These are phyloP conservation scores for Oscheius sp. DNA, from an alignment of 2,888 invertebrate genomes.

Conservation along the genomic window DNA sequence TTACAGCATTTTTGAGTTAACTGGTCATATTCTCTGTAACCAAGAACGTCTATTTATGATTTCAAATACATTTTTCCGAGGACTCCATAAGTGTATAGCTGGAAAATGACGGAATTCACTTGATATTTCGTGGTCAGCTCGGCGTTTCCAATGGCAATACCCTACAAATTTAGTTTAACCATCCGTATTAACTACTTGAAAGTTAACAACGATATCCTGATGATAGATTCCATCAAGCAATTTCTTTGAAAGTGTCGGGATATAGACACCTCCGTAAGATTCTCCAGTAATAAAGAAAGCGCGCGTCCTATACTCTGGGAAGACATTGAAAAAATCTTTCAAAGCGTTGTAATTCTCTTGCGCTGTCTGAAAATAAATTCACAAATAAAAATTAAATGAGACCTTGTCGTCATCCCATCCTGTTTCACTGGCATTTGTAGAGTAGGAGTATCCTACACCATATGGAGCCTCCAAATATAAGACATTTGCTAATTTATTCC, in stretches of 20 bases:
- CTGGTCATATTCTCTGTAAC: constrained; percentile 13
- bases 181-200: constrained; percentile 32
- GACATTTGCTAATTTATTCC: constrained; percentile 69
- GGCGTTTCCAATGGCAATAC: constrained; percentile 59
- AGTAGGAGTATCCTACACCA: constrained; percentile 75
- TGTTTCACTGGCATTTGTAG: constrained; percentile 67
- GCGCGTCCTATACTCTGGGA: constrained; percentile 71
- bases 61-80: constrained; percentile 48
- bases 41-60: not conserved
- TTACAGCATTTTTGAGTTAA: constrained; percentile 27
- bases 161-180: constrained; percentile 29
- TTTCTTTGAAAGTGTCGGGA: constrained; percentile 68
- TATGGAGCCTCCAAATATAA: constrained; percentile 75
- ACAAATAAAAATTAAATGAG: not conserved
- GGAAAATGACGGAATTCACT: constrained; percentile 56
- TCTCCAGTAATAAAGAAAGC: constrained; percentile 71
- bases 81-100: constrained; percentile 56
- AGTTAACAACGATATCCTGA: constrained; percentile 40
- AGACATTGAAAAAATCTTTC: constrained; percentile 72
- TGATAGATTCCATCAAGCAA: constrained; percentile 40
- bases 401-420: constrained; percentile 56
- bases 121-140: constrained; percentile 44
- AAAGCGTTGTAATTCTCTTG: constrained; percentile 72
- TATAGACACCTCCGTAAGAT: constrained; percentile 71
- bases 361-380: constrained; percentile 70